These are phyloP conservation scores for Drosophila burlai DNA, from an alignment of 1,140 invertebrate genomes.

Conservation along the genomic window DNA sequence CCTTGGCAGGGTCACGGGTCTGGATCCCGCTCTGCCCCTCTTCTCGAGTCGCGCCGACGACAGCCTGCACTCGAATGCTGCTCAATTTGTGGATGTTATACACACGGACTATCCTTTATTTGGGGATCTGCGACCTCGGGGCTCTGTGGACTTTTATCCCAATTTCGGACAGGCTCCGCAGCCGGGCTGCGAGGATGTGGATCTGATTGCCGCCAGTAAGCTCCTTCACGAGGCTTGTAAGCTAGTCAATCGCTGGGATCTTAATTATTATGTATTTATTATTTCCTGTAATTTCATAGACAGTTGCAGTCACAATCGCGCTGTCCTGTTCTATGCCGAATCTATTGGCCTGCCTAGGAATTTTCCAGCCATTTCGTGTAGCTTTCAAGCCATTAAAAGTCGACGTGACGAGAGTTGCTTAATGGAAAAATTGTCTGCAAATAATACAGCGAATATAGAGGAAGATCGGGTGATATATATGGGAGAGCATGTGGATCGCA, in stretches of 20 bases:
- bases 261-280: background rate
- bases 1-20: conserved; percentile 86
- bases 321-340: conserved; percentile 75
- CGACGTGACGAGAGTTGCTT: conserved; percentile 35
- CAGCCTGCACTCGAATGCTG: conserved; percentile 85
- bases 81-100: conserved; percentile 87
- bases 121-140: conserved; percentile 86
- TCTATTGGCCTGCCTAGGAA: conserved; percentile 65
- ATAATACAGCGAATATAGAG: conserved; percentile 18
- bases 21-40: conserved; percentile 88
- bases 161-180: conserved; percentile 88
- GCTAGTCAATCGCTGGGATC: background rate
- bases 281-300: conserved; percentile 33
- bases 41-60: conserved; percentile 85
- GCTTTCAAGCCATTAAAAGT: conserved; percentile 44
- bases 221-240: conserved; percentile 76
- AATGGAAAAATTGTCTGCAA: background rate
- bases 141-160: conserved; percentile 88
- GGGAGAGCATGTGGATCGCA: conserved; percentile 70
- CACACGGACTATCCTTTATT: conserved; percentile 87
- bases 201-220: conserved; percentile 75
- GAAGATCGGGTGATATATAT: conserved; percentile 58
- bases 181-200: conserved; percentile 87
- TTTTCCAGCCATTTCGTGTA: conserved; percentile 68
- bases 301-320: conserved; percentile 81